These are phyloP conservation scores for Procavia capensis DNA, from an alignment of 2,113 vertebrate species.

Conservation along the genomic window DNA sequence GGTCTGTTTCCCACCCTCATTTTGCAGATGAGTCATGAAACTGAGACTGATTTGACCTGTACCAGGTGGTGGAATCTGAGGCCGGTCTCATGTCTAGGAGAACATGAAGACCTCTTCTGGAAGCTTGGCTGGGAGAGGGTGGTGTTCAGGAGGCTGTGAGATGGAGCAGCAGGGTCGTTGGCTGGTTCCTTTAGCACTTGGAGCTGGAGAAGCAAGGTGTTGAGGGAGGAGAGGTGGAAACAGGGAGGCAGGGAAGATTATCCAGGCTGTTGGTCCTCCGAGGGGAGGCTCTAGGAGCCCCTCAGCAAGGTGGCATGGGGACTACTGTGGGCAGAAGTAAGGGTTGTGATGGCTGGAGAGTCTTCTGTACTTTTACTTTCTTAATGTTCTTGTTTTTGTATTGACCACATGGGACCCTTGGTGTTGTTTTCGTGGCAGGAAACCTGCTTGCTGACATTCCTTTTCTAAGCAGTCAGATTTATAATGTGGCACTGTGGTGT, in stretches of 20 bases:
- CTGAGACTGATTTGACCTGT: constrained; percentile 20
- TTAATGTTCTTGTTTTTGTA: not conserved
- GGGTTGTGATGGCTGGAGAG: not conserved
- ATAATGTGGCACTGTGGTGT: not conserved
- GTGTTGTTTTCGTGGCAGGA: not conserved
- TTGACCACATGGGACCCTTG: not conserved
- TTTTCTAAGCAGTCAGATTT: constrained; percentile 30
- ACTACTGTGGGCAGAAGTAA: not conserved
- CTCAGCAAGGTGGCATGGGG: not conserved
- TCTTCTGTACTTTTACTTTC: not conserved
- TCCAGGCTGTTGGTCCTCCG: not conserved
- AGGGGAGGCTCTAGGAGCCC: not conserved
- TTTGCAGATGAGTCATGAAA: constrained; percentile 26
- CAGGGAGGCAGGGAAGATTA: not conserved
- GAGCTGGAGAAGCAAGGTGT: not conserved
- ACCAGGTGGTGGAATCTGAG: not conserved
- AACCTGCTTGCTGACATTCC: not conserved
- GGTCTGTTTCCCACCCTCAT: not conserved
- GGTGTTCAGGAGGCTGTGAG: not conserved
- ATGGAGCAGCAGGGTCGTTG: not conserved
- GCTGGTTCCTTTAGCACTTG: not conserved
- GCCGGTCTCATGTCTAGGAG: not conserved
- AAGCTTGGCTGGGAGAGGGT: not conserved
- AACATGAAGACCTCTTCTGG: not conserved
- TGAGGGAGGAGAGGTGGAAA: not conserved